These are phyloP conservation scores for Azorinus chamasolen DNA, from an alignment of 2,888 invertebrate genomes.

Conservation along the genomic window DNA sequence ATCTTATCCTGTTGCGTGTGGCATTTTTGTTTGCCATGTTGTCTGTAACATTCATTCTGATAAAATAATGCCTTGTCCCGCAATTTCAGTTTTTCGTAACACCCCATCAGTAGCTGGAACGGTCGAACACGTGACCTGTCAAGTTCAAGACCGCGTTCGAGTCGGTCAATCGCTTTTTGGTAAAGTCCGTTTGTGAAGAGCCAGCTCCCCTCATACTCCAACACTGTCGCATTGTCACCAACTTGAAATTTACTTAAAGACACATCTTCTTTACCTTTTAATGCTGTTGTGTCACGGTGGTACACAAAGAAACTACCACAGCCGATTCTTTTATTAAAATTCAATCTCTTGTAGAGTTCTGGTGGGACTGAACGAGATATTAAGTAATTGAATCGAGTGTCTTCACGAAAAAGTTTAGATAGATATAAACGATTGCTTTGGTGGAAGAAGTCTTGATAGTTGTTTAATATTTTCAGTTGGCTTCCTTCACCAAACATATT, in stretches of 20 bases:
- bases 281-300: slow-evolving; percentile 14
- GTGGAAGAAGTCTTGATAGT: slow-evolving; percentile 60
- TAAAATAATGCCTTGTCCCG: slow-evolving; percentile 25
- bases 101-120: slow-evolving; percentile 57
- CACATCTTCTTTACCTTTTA: no score
- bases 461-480: slow-evolving; percentile 46
- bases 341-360: slow-evolving; percentile 10
- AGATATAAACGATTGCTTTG: slow-evolving; percentile 52
- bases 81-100: slow-evolving; percentile 49
- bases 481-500: slow-evolving; percentile 21
- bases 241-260: slow-evolving; percentile 9
- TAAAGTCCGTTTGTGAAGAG: slow-evolving; percentile 61
- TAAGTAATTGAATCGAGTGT: slow-evolving; percentile 50
- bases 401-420: slow-evolving; percentile 23
- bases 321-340: slow-evolving; percentile 25
- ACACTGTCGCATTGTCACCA: slow-evolving; percentile 49
- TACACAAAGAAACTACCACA: slow-evolving; percentile 43
- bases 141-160: slow-evolving; percentile 36
- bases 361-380: slow-evolving; percentile 14
- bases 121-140: slow-evolving; percentile 51
- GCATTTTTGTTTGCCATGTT: slow-evolving; percentile 49
- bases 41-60: slow-evolving; percentile 50
- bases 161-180: slow-evolving; percentile 44
- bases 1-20: slow-evolving; percentile 52
- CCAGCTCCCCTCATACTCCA: slow-evolving; percentile 69